Evolutionary conservation across 2,797 vertebrate genomes (phyloP), one percentile per base, ranked within the genome.

Genomic region (Philypnodon macrostomus): DNA sequence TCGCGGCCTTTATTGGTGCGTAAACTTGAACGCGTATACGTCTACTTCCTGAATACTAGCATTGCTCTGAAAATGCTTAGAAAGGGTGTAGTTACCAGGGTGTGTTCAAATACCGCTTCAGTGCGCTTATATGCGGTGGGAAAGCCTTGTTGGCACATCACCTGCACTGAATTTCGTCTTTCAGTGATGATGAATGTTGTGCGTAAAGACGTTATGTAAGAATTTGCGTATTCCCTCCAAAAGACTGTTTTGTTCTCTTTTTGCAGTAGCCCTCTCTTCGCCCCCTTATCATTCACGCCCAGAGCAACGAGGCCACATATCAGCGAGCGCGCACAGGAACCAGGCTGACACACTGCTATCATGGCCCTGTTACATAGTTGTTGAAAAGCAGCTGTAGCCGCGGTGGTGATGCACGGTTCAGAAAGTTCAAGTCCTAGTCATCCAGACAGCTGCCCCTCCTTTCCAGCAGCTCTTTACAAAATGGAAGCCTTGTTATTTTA

Each of bases 321-420:
- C 52, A 29, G 70, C 56, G 57, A 51, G 53, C 38, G 15, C 30
- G 16, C 40, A 54, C 79, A 83, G 86, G 81, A 85, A 85, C 72
- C 70, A 32, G 58, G 13, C 36, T 9, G 15, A 39, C 39, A 27
- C 9, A 27, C 7, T 10, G n/a, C 23, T 23, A 30, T 30, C 41
- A 27, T 44, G 41, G 18, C 14, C 26, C 41, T 44, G 26, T 16
- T 30, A 18, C 41, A 44, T 18, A 30, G 2, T 30, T 44, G 6
- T 18, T 6, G 26, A 30, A 18, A 44, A 44, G 10, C 41, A 44
- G 41, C 41, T 44, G 41, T 44, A 44, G 10, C 41, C 30, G 41
- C 41, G 30, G 41, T 44, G 40, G 27, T 15, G 9, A 10, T 9
- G 24, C 23, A 30, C 26, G 26, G 41, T 30, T 18, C 27, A 44